These are phyloP conservation scores for Tapirus indicus DNA, from an alignment of 2,797 vertebrate species.

Conservation along the genomic window DNA sequence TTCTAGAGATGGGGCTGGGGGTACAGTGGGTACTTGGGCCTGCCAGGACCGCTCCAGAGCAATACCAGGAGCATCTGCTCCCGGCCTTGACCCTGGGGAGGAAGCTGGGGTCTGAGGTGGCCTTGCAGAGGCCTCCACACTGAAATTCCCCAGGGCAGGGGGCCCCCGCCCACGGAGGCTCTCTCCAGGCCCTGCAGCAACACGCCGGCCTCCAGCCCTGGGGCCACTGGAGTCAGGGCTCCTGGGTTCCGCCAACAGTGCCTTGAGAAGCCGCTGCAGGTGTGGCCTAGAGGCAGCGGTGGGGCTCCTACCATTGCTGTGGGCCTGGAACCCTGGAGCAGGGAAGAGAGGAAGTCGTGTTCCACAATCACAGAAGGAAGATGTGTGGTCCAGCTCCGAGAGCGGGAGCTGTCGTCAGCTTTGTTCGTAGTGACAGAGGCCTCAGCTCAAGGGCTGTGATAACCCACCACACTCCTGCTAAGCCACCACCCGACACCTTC, in stretches of 20 bases:
- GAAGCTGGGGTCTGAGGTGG: neutral
- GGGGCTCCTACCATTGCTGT: neutral
- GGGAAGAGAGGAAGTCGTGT: neutral
- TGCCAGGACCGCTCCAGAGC: neutral
- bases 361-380: neutral
- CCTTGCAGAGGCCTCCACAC: neutral
- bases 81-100: neutral
- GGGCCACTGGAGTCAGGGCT: neutral
- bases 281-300: neutral
- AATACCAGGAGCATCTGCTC: neutral
- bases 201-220: neutral
- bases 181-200: neutral
- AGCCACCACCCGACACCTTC: neutral
- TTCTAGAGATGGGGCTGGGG: neutral
- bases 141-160: neutral
- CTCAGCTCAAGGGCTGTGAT: fast-evolving
- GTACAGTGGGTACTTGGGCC: neutral
- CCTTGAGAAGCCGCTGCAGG: conserved; percentile 71
- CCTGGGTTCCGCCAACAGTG: neutral
- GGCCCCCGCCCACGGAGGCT: neutral
- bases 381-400: fast-evolving
- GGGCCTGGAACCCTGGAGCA: conserved; percentile 57
- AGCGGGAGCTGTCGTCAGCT: neutral
- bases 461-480: neutral
- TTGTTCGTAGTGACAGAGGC: neutral